Evolutionary conservation across 2,888 invertebrate genomes (phyloP).

Genomic region (Agrypnus murinus): DNA sequence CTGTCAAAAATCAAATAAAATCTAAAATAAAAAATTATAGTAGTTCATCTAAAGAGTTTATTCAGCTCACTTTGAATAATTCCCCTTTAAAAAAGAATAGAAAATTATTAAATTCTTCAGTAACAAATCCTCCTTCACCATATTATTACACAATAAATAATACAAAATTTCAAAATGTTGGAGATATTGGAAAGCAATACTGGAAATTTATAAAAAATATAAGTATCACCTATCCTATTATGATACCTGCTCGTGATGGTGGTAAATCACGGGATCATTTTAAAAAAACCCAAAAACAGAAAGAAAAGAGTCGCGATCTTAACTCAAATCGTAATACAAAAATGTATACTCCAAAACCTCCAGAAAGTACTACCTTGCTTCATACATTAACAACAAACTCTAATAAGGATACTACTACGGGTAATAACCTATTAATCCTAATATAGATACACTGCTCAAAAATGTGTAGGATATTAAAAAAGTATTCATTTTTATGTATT

Average conservation of each 20-base stretch:
- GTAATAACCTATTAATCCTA: conserved; percentile 51
- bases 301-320: conserved; percentile 70
- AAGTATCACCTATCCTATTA: conserved; percentile 80
- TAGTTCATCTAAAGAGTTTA: conserved; percentile 54
- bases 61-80: conserved; percentile 58
- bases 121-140: conserved; percentile 51
- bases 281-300: conserved; percentile 69
- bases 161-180: conserved; percentile 63
- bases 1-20: conserved; percentile 57
- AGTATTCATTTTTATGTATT: too few species aligned
- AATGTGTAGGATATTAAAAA: too few species aligned
- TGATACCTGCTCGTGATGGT: conserved; percentile 72
- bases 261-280: conserved; percentile 64
- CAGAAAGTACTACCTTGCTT: conserved; percentile 59
- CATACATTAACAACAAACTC: conserved; percentile 46
- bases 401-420: conserved; percentile 53
- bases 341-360: conserved; percentile 64
- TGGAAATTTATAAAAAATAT: conserved; percentile 69
- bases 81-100: conserved; percentile 47
- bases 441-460: conserved; percentile 27
- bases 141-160: conserved; percentile 66
- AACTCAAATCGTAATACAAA: conserved; percentile 69
- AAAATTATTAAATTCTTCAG: conserved; percentile 40
- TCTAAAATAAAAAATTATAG: conserved; percentile 61
- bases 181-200: conserved; percentile 65